Conservation (phyloP, 2,113 vertebrate species). For the Corythaixoides concolor region DNA sequence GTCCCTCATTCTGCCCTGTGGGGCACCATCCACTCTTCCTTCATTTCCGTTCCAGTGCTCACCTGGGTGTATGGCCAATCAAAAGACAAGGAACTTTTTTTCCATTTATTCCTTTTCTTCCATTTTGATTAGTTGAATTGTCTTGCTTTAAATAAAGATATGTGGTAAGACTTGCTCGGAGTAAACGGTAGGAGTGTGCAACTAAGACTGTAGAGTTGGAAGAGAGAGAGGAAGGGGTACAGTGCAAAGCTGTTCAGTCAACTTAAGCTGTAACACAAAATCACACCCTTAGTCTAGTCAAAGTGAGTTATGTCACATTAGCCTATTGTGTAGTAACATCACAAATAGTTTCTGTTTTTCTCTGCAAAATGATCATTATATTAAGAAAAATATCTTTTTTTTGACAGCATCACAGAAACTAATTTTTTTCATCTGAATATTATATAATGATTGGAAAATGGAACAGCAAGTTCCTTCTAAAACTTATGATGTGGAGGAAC, state of each 20-base stretch:
- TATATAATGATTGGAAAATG: not conserved
- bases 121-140: not conserved
- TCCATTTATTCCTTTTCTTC: not conserved
- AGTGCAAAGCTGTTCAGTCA: not conserved
- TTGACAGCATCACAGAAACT: not conserved
- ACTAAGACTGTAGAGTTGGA: not conserved
- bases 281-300: not conserved
- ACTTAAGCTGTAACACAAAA: not conserved
- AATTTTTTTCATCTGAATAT: not conserved
- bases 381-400: not conserved
- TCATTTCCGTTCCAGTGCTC: not conserved
- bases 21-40: not conserved
- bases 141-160: not conserved
- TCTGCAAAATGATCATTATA: not conserved
- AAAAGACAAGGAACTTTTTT: not conserved
- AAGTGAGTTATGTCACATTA: constrained; percentile 15
- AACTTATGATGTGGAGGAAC: not conserved
- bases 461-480: not conserved
- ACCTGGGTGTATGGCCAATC: not conserved
- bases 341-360: not conserved
- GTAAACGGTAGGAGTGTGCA: not conserved
- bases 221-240: not conserved
- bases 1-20: not conserved
- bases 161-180: not conserved
- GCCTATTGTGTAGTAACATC: not conserved